phyloP scores from a whole-genome alignment of 2,797 vertebrate genomes.

The Bovichtus variegatus region DNA sequence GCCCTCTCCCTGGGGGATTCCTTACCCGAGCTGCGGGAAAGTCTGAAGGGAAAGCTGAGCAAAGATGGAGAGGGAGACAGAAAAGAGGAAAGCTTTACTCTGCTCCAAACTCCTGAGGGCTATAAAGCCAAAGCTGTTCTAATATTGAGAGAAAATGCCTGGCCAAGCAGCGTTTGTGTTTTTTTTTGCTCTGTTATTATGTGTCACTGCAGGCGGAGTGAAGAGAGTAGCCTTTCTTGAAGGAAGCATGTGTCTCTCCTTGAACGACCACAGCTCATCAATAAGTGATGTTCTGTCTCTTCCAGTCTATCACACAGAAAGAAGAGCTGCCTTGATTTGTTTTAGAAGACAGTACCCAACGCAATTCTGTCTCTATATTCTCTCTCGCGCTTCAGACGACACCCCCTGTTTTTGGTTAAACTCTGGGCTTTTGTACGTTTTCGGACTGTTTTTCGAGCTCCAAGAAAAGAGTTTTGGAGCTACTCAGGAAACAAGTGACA shows the following conservation, averaged over 20 bases:
- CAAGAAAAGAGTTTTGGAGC: conserved; percentile 23
- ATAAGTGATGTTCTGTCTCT: conserved; percentile 81
- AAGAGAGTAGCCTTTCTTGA: conserved; percentile 68
- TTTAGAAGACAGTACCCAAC: conserved; percentile 52
- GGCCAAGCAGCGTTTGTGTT: conserved; percentile 41
- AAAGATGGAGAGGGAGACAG: conserved; percentile 61
- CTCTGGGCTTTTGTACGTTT: conserved; percentile 35
- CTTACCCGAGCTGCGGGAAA: conserved; percentile 30
- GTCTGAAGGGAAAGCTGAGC: conserved; percentile 58
- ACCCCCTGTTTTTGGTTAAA: conserved; percentile 47
- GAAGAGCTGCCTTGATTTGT: conserved; percentile 69
- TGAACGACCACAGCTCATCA: conserved; percentile 78
- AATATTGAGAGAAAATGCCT: conserved; percentile 66
- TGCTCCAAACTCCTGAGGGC: conserved; percentile 53
- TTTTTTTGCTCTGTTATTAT: conserved; percentile 50
- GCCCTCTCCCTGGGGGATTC: conserved; percentile 58
- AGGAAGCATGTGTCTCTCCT: conserved; percentile 75
- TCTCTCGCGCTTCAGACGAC: conserved; percentile 24
- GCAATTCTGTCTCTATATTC: conserved; percentile 39
- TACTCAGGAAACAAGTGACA: conserved; percentile 35
- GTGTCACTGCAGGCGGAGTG: conserved; percentile 46
- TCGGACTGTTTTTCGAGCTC: conserved; percentile 24
- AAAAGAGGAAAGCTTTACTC: conserved; percentile 57
- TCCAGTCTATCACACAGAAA: conserved; percentile 73
- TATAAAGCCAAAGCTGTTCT: conserved; percentile 62